These are phyloP conservation scores for Mixornis gularis DNA, from an alignment of 2,113 vertebrate genomes.

Conservation along the genomic window DNA sequence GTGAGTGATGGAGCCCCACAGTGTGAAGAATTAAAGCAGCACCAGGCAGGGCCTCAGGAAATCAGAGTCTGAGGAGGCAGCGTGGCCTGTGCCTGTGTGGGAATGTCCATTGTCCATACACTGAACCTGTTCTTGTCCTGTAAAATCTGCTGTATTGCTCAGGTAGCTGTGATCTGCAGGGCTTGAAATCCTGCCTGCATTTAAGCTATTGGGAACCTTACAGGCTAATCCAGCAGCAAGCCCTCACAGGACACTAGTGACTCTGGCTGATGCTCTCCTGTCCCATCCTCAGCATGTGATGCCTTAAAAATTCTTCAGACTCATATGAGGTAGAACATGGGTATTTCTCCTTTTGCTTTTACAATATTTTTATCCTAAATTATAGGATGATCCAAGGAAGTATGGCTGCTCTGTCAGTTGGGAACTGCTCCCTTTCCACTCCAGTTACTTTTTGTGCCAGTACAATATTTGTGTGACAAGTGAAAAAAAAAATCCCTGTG, in stretches of 20 bases:
- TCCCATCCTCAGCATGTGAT: neutral
- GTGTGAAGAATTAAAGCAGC: neutral
- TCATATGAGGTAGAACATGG: neutral
- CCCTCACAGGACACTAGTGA: neutral
- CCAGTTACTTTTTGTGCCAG: neutral
- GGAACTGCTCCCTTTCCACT: neutral
- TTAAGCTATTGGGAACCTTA: neutral
- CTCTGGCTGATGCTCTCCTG: neutral
- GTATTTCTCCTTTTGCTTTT: neutral
- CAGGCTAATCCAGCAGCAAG: neutral
- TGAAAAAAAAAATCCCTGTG: neutral
- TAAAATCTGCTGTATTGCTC: neutral
- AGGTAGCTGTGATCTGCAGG: neutral
- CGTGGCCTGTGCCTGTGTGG: rapidly evolving
- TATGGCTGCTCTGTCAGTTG: neutral
- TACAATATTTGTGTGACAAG: neutral
- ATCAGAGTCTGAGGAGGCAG: neutral
- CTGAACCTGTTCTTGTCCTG: neutral
- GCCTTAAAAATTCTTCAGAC: neutral
- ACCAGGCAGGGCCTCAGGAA: neutral
- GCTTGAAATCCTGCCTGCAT: neutral
- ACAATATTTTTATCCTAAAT: neutral
- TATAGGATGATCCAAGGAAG: neutral
- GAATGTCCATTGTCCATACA: neutral
- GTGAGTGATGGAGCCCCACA: neutral